Base-by-base conservation (phyloP, 2,888 invertebrate species). In the Clanis bilineata region DNA sequence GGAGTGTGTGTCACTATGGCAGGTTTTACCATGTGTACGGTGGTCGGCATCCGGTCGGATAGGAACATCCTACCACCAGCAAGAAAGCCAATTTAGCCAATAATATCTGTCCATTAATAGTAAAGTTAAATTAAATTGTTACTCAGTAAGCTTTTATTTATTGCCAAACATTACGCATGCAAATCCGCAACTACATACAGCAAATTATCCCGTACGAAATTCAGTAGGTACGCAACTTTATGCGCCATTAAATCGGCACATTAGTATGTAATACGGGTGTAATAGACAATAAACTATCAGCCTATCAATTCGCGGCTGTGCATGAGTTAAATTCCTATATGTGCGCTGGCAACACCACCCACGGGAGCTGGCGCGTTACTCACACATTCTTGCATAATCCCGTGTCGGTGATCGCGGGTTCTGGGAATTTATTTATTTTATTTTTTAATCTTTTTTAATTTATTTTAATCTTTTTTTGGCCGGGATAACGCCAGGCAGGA, bases 211-310 rank as follows among this genome's bases (percentile, higher is more conserved):
- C 28, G 28, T 18, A 6, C 51, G 32, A 51, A 51, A 51, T 51
- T 7, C 5, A 28, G 23, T 25, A 45, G 25, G 12, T 25, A 25
- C 28, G 51, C 44, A 32, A 51, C 18, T 51, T 51, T 51, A 51
- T 18, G 32, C 7, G 51, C 28, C 28, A 51, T 51, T 51, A 51
- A 51, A 51, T 32, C 51, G 10, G 18, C 51, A 51, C 51, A 51
- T 51, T 51, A 51, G 32, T 51, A 51, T 51, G 51, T 51, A 51
- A 51, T 51, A 45, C 45, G 45, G 45, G 51, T 32, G 51, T 59
- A 43, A 55, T 61, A 64, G 60, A 64, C 63, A 69, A 67, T 66
- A 61, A 57, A 18, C 62, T 6, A 64, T 65, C 65, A 65, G 66
- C 62, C 62, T 6, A 64, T 65, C 65, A 65, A 67, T 63, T 59